phyloP scores from a whole-genome alignment of 1,140 invertebrate genomes.

The Drosophila ohnishii region DNA sequence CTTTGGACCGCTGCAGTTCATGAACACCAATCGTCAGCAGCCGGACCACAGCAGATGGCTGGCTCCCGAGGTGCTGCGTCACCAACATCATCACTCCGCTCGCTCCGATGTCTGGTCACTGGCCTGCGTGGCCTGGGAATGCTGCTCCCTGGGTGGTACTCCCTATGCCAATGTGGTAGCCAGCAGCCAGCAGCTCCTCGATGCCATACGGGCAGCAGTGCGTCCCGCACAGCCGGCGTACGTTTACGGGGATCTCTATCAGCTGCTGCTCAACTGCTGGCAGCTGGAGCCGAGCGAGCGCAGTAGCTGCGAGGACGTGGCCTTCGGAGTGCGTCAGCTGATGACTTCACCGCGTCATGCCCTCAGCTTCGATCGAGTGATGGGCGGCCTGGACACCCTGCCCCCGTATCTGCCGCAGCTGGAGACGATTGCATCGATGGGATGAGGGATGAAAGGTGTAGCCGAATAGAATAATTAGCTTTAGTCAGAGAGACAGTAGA shows the following conservation, averaged over 20 bases:
- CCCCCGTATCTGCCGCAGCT: conserved; percentile 80
- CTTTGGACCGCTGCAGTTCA: conserved; percentile 73
- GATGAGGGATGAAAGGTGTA: conserved; percentile 17
- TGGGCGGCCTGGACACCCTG: conserved; percentile 59
- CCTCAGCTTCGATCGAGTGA: conserved; percentile 68
- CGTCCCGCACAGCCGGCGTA: conserved; percentile 89
- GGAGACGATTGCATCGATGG: conserved; percentile 47
- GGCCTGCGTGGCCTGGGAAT: conserved; percentile 92
- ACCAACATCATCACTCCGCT: conserved; percentile 86
- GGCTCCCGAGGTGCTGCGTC: conserved; percentile 89
- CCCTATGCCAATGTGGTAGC: conserved; percentile 88
- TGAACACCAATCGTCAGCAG: conserved; percentile 80
- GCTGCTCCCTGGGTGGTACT: conserved; percentile 91
- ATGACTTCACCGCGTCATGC: conserved; percentile 80
- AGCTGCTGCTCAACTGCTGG: conserved; percentile 93
- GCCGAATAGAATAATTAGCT: conserved; percentile 34
- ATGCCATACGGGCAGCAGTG: conserved; percentile 87
- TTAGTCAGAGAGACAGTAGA: conserved; percentile 29
- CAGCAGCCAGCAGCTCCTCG: conserved; percentile 86
- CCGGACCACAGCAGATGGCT: conserved; percentile 90
- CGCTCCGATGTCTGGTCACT: conserved; percentile 93
- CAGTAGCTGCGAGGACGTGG: conserved; percentile 87
- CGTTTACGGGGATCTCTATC: conserved; percentile 90
- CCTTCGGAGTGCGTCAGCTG: conserved; percentile 79
- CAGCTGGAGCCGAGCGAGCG: conserved; percentile 91